Evolutionary conservation across 2,888 invertebrate genomes (phyloP).

Genomic region (Eilema griseolum): DNA sequence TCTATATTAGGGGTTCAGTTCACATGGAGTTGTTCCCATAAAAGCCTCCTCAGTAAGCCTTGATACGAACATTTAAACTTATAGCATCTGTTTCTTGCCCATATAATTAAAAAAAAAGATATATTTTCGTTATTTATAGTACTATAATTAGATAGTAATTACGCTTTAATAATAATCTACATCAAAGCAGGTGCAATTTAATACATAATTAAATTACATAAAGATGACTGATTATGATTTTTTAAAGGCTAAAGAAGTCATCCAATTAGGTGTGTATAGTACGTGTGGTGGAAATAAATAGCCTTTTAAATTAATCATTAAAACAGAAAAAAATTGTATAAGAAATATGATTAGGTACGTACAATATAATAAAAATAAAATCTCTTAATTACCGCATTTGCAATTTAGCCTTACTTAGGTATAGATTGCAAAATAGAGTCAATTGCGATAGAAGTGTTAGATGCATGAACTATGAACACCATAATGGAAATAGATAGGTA

Average conservation of each 20-base stretch:
- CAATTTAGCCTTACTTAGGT: not conserved
- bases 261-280: not conserved
- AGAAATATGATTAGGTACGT: not conserved
- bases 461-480: no score
- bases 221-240: conserved; percentile 2
- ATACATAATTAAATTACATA: conserved; percentile 27
- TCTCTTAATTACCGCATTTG: not conserved
- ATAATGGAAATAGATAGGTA: no score
- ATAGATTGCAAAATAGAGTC: not conserved
- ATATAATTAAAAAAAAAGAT: conserved; percentile 6
- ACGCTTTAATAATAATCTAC: not conserved
- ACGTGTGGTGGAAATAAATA: not conserved
- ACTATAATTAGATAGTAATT: conserved; percentile 10
- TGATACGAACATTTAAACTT: not conserved
- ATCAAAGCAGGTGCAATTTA: conserved; percentile 14
- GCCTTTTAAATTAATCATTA: not conserved
- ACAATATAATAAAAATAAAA: not conserved
- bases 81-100: not conserved
- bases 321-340: not conserved
- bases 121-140: conserved; percentile 10
- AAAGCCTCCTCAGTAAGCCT: not conserved
- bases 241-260: not conserved
- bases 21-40: no score
- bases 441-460: not conserved
- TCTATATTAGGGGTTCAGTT: no score